phyloP scores from a whole-genome alignment of 1,140 invertebrate genomes.

The Drosophila sproati region DNA sequence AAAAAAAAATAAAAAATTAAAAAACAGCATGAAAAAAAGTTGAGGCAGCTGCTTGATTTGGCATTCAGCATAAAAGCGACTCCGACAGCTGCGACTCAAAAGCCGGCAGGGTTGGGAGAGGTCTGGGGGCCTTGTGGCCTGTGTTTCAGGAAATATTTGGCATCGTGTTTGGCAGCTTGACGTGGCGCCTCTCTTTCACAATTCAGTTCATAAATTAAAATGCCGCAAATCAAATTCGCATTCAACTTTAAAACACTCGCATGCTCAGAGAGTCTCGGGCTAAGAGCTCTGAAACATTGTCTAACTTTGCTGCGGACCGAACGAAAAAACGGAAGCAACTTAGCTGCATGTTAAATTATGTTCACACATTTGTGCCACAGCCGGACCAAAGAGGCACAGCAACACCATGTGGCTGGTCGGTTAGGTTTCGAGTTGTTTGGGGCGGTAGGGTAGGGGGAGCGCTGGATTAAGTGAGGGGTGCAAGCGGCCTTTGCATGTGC shows the following conservation, averaged over 20 bases:
- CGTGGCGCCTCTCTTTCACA: constrained; percentile 54
- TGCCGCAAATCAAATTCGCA: constrained; percentile 81
- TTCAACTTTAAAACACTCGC: constrained; percentile 74
- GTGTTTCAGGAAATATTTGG: constrained; percentile 61
- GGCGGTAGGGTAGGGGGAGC: constrained; percentile 24
- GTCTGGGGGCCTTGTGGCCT: constrained; percentile 2
- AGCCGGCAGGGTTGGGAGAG: constrained; percentile 25
- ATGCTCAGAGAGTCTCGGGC: constrained; percentile 12
- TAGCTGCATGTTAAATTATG: constrained; percentile 80
- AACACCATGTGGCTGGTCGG: constrained; percentile 32
- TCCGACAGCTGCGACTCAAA: constrained; percentile 62
- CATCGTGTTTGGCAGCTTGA: constrained; percentile 72
- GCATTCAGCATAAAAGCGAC: constrained; percentile 69
- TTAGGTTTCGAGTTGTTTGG: background rate
- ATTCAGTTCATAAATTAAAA: constrained; percentile 81
- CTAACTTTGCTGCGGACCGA: constrained; percentile 9
- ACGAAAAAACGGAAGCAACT: constrained; percentile 12
- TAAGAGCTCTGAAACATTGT: constrained; percentile 26
- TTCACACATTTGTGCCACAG: constrained; percentile 70
- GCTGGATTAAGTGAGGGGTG: background rate
- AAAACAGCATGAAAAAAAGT: constrained; percentile 43
- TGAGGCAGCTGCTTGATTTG: constrained; percentile 77
- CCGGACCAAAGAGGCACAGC: constrained; percentile 34
- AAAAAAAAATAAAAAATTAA: constrained; percentile 31
- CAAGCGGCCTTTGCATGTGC: constrained; percentile 69